These are phyloP conservation scores for Meles meles DNA, from an alignment of 2,113 vertebrate genomes.

Conservation along the genomic window DNA sequence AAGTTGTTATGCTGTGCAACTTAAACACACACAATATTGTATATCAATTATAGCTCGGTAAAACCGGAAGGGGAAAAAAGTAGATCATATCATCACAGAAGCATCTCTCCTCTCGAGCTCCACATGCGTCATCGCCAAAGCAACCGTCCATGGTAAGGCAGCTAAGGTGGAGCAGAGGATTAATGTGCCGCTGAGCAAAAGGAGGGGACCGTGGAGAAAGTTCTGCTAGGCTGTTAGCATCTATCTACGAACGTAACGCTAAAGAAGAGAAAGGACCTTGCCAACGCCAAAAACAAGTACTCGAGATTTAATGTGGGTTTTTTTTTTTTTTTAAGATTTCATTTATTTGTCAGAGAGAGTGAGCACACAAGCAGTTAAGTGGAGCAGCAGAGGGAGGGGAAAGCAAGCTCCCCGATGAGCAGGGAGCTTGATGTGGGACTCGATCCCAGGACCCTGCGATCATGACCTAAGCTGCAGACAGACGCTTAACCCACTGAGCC, in stretches of 20 bases:
- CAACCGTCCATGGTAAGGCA: not conserved
- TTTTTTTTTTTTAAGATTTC: no score
- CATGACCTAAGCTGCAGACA: not conserved
- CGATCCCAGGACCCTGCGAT: not conserved
- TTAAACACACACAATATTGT: no score
- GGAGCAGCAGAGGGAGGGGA: no score
- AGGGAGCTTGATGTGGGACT: not conserved
- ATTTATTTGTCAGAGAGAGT: no score
- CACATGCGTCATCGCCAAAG: not conserved
- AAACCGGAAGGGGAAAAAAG: not conserved
- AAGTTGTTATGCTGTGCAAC: not conserved
- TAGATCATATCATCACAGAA: not conserved
- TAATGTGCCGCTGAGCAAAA: not conserved
- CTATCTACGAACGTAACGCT: accelerated
- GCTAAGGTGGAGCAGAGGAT: not conserved
- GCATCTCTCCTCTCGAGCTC: not conserved
- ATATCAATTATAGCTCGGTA: not conserved
- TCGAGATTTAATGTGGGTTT: not conserved
- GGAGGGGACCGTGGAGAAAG: accelerated
- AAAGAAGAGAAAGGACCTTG: not conserved
- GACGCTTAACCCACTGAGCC: not conserved
- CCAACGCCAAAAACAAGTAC: not conserved
- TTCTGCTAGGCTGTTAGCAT: accelerated
- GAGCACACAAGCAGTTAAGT: no score
- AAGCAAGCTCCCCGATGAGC: no score